These are phyloP conservation scores for Rhinatrema bivittatum DNA, from an alignment of 2,797 vertebrate genomes.

Conservation along the genomic window DNA sequence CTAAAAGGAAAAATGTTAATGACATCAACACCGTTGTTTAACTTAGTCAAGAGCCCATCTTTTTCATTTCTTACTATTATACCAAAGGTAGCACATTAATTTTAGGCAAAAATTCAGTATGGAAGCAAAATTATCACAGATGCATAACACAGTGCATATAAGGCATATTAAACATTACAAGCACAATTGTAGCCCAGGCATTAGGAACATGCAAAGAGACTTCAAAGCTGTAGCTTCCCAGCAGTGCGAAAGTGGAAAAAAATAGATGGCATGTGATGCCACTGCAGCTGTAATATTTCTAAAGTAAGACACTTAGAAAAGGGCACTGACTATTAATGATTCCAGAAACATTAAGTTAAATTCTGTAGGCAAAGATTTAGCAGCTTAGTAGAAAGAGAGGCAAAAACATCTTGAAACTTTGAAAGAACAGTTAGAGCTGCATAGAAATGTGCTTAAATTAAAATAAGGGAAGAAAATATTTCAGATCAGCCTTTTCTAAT, in stretches of 20 bases:
- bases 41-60: background rate
- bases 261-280: background rate
- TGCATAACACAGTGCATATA: background rate
- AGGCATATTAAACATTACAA: conserved; percentile 1
- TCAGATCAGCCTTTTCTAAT: conserved; percentile 31
- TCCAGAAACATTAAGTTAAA: conserved; percentile 30
- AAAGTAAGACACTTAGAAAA: conserved; percentile 29
- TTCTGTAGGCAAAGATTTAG: conserved; percentile 21
- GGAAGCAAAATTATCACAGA: conserved; percentile 3
- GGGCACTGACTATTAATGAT: conserved; percentile 35
- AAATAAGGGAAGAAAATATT: conserved; percentile 38
- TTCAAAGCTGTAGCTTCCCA: background rate
- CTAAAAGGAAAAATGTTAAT: background rate
- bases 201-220: background rate
- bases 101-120: background rate
- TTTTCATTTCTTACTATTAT: background rate
- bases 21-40: conserved; percentile 2
- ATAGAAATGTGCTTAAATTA: conserved; percentile 42
- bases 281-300: conserved; percentile 23
- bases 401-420: background rate
- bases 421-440: conserved; percentile 15
- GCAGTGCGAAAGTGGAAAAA: conserved; percentile 4
- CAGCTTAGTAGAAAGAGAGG: conserved; percentile 18
- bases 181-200: background rate
- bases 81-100: background rate